Evolutionary conservation across 2,888 invertebrate genomes (phyloP).

Genomic region (Doris montereyensis): DNA sequence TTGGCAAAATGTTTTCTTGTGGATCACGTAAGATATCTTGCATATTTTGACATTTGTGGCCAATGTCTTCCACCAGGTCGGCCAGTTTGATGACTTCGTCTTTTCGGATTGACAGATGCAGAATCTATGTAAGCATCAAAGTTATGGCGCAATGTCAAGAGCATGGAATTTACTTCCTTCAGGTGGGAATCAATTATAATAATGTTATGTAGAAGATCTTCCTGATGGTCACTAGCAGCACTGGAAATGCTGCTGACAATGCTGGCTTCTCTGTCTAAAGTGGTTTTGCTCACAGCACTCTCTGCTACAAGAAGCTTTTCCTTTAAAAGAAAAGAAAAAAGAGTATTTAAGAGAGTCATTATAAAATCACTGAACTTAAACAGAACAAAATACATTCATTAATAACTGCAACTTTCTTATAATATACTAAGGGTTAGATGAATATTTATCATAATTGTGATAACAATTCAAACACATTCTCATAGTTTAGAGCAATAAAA

Average conservation of each 20-base stretch:
- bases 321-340: conserved; percentile 4
- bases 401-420: no score
- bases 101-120: conserved; percentile 47
- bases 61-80: conserved; percentile 55
- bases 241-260: conserved; percentile 30
- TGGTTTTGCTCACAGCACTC: neutral
- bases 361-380: no score
- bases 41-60: conserved; percentile 55
- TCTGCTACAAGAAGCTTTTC: conserved; percentile 24
- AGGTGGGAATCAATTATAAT: conserved; percentile 59
- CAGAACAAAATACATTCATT: no score
- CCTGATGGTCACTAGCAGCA: conserved; percentile 38
- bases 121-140: conserved; percentile 53
- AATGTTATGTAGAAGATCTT: conserved; percentile 55
- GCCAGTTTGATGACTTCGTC: conserved; percentile 47
- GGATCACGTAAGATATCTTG: conserved; percentile 51
- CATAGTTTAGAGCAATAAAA: no score
- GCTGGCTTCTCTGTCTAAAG: conserved; percentile 7
- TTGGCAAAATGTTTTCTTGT: neutral
- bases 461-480: no score
- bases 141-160: conserved; percentile 51
- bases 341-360: no score
- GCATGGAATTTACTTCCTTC: conserved; percentile 54
- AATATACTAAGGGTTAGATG: no score
- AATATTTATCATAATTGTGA: no score